phyloP scores from a whole-genome alignment of 2,113 vertebrate genomes.

The Clupea harengus region DNA sequence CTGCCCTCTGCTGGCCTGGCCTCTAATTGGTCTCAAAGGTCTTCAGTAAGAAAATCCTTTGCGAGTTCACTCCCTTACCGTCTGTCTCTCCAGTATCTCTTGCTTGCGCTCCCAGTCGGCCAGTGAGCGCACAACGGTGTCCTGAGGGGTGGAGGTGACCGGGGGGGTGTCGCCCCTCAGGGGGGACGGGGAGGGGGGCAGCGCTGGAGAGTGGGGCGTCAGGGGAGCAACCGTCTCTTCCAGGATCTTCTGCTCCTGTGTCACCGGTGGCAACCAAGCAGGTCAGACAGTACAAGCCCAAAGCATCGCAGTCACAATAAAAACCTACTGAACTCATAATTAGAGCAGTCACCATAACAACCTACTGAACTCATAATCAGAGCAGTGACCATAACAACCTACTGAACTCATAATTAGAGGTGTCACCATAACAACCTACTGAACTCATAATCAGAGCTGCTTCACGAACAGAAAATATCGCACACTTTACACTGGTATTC shows the following conservation, averaged over 20 bases:
- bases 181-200: slow-evolving; percentile 65
- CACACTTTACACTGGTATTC: background rate
- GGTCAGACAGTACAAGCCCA: background rate
- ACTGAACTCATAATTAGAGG: too few species aligned
- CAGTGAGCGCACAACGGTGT: slow-evolving; percentile 62
- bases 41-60: too few species aligned
- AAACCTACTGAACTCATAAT: background rate
- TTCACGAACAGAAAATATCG: background rate
- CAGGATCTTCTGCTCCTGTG: slow-evolving; percentile 92
- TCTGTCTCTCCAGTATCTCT: slow-evolving; percentile 62
- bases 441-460: background rate
- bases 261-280: slow-evolving; percentile 35
- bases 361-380: background rate
- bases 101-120: slow-evolving; percentile 70
- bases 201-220: slow-evolving; percentile 62
- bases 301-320: background rate
- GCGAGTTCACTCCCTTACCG: slow-evolving; percentile 52
- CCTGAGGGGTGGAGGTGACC: slow-evolving; percentile 52
- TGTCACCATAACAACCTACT: background rate
- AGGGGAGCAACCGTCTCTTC: slow-evolving; percentile 90
- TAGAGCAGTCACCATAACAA: too few species aligned
- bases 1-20: too few species aligned
- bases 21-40: too few species aligned
- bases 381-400: background rate
- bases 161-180: slow-evolving; percentile 67